Percentiles rank a stretch among this genome's conserved stretches.
Conservation (phyloP, 2,888 invertebrate species). For the Chirona hameri region DNA sequence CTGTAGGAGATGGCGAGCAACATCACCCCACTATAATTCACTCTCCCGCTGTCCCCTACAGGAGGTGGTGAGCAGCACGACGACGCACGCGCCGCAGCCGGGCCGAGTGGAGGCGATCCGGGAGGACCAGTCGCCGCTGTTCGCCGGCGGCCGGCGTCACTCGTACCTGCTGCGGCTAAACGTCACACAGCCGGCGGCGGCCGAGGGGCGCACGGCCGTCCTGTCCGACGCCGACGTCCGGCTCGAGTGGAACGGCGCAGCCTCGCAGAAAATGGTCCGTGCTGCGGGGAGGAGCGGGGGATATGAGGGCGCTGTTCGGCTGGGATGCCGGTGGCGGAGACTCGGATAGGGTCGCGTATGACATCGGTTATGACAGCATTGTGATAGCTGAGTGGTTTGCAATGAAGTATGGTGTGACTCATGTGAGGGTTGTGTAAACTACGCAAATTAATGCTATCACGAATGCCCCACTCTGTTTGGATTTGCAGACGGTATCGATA, state of each 20-base stretch:
- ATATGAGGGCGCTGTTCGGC: no score
- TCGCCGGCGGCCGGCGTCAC: slow-evolving; percentile 3
- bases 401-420: no score
- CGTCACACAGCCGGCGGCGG: neutral
- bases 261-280: slow-evolving; percentile 35
- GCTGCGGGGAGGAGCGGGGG: no score
- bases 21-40: neutral
- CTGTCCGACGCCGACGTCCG: slow-evolving; percentile 22
- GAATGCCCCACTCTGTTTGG: no score
- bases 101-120: neutral
- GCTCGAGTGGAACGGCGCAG: slow-evolving; percentile 33
- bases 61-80: neutral
- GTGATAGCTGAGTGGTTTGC: no score
- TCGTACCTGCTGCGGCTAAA: slow-evolving; percentile 24
- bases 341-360: no score
- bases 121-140: neutral
- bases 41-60: neutral
- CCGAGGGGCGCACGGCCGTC: neutral
- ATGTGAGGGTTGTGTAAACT: no score
- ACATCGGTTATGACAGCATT: no score
- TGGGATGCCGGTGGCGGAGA: no score
- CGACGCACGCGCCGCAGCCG: neutral
- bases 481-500: no score
- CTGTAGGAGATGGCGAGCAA: slow-evolving; percentile 26
- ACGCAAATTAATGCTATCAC: no score